Conservation (phyloP, 1,140 invertebrate species). For the Cepaea nemoralis region DNA sequence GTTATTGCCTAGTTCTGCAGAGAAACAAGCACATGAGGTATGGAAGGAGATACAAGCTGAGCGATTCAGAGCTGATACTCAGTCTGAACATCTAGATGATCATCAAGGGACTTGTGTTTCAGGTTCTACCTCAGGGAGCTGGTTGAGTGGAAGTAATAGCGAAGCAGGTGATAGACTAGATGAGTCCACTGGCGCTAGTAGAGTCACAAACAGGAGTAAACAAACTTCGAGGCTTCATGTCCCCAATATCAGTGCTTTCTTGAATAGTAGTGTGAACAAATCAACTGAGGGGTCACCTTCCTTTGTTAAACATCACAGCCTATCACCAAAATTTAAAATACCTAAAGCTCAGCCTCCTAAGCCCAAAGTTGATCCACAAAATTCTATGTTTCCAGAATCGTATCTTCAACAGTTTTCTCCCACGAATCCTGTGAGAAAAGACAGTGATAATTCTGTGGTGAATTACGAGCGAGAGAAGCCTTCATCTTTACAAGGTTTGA, state of each 20-base stretch:
- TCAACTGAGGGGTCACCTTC: not conserved
- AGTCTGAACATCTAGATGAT: not conserved
- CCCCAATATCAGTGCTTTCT: not conserved
- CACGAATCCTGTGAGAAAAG: not conserved
- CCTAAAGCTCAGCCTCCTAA: too few relatives aligned
- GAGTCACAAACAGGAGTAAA: not conserved
- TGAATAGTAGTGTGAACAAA: not conserved
- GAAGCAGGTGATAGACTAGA: not conserved
- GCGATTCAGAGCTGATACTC: not conserved
- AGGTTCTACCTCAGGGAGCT: not conserved
- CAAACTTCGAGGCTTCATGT: not conserved
- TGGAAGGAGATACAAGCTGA: not conserved
- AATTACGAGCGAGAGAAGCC: not conserved
- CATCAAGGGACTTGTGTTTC: not conserved
- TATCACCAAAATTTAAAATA: not conserved
- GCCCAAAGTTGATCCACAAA: not conserved
- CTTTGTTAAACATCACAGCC: conserved; percentile 5
- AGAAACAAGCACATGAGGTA: not conserved
- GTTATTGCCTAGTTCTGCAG: not conserved
- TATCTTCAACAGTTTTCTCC: conserved; percentile 2
- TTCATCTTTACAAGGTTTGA: not conserved
- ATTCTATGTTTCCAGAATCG: not conserved
- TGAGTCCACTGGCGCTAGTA: not conserved
- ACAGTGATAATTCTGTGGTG: not conserved
- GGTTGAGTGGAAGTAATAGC: not conserved